Evolutionary conservation across 2,113 vertebrate species (phyloP).

Genomic region (Saccopteryx bilineata): DNA sequence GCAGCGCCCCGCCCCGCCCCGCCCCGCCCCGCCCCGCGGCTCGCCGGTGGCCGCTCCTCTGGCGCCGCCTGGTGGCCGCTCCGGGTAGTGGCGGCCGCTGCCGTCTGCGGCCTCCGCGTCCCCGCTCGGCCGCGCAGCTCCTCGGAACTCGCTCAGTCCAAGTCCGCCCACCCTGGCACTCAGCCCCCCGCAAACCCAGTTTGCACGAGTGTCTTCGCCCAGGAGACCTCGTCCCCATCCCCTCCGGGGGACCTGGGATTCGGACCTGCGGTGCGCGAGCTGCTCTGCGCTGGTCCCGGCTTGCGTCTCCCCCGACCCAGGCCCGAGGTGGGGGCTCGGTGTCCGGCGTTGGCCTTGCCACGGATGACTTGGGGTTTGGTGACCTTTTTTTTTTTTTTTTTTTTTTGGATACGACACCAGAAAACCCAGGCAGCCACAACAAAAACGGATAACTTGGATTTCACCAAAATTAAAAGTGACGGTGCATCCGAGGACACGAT

Average conservation of each 20-base stretch:
- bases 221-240: background rate
- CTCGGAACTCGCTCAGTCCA: background rate
- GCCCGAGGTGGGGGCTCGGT: background rate
- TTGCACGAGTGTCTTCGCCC: background rate
- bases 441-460: no score
- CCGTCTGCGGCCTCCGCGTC: no score
- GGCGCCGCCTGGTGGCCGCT: background rate
- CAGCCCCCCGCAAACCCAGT: no score
- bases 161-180: background rate
- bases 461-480: background rate
- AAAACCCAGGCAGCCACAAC: no score
- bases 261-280: background rate
- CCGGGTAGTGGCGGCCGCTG: no score
- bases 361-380: no score
- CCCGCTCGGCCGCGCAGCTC: background rate
- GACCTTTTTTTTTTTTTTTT: no score
- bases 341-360: background rate
- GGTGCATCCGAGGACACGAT: no score
- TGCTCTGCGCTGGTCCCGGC: background rate
- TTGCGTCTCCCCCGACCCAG: background rate
- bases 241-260: background rate
- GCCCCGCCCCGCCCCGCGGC: no score
- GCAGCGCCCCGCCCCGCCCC: no score
- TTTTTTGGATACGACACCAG: no score
- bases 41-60: background rate